Conservation (phyloP, 2,888 invertebrate species). For the Lepidocyrtinus sp. region DNA sequence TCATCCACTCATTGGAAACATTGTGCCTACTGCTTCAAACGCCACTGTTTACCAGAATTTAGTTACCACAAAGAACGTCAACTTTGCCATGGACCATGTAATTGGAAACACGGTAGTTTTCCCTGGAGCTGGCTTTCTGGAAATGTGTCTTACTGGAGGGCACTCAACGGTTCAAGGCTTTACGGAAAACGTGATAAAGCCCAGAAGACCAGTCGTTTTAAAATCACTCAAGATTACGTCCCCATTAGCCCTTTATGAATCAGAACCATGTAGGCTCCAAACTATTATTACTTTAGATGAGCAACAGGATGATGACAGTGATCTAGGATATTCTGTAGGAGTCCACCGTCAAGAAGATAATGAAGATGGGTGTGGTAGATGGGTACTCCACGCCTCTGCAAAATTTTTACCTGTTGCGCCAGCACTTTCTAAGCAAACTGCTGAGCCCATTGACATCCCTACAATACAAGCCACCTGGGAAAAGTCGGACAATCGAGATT, state of each 20-base stretch:
- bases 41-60: conserved; percentile 12
- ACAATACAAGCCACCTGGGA: neutral
- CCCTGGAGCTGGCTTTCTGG: conserved; percentile 15
- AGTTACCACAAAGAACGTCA: neutral
- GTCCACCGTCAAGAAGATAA: neutral
- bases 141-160: conserved; percentile 14
- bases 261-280: neutral
- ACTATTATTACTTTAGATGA: conserved; percentile 25
- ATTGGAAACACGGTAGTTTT: neutral
- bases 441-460: neutral
- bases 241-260: conserved; percentile 22
- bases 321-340: neutral
- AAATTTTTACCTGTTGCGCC: conserved; percentile 2
- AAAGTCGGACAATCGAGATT: neutral
- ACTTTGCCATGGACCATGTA: conserved; percentile 16
- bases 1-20: conserved; percentile 50
- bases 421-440: neutral
- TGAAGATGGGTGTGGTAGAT: neutral
- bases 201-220: conserved; percentile 16
- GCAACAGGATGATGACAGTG: neutral
- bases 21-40: conserved; percentile 13
- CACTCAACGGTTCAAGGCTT: neutral
- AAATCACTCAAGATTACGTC: neutral
- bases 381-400: neutral
- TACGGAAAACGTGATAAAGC: neutral